phyloP scores from a whole-genome alignment of 2,888 invertebrate species.

The Nebria salina region DNA sequence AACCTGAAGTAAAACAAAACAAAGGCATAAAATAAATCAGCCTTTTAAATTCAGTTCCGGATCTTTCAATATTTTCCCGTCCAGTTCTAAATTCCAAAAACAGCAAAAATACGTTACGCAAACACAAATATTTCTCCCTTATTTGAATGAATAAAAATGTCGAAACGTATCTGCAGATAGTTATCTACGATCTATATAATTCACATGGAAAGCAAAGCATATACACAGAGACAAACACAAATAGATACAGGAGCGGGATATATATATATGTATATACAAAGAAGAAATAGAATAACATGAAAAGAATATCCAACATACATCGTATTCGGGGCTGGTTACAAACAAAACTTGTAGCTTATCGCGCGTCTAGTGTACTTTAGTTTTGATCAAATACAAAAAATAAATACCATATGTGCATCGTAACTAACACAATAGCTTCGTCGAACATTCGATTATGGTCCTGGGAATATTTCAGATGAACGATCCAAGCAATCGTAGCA shows the following conservation, averaged over 20 bases:
- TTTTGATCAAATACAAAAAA: background rate
- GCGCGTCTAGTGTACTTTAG: background rate
- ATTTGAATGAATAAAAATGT: constrained; percentile 15
- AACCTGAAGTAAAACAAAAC: background rate
- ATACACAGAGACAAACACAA: background rate
- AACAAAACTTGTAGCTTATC: background rate
- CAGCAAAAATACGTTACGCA: constrained; percentile 12
- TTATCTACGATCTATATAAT: constrained; percentile 3
- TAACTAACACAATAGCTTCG: background rate
- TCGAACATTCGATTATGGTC: background rate
- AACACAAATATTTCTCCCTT: constrained; percentile 7
- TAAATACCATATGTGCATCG: background rate
- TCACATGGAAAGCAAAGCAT: background rate
- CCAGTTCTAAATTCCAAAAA: background rate
- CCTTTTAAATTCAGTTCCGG: constrained; percentile 5
- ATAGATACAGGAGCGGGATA: background rate
- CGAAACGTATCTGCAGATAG: constrained; percentile 2
- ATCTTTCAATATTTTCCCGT: constrained; percentile 14
- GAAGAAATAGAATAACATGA: background rate
- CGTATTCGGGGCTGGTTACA: background rate
- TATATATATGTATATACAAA: background rate
- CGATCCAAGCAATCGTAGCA: background rate
- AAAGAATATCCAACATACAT: background rate
- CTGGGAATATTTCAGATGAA: background rate
- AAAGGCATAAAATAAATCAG: constrained; percentile 9